Percentiles rank a stretch among this genome's conserved stretches.
Conservation (phyloP, 2,797 vertebrate genomes). For the Eremophila alpestris region DNA sequence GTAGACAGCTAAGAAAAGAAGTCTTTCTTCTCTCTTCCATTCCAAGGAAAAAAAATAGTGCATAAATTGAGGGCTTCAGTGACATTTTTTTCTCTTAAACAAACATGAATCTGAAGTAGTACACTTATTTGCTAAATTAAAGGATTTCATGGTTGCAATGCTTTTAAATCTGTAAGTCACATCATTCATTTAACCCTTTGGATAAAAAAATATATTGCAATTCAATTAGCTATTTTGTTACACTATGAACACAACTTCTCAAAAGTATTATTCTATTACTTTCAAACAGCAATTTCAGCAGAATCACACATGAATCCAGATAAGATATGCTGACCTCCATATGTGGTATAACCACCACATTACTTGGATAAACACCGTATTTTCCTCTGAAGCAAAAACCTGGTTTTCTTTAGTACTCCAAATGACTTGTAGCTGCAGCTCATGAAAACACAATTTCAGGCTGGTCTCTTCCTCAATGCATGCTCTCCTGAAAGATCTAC, state of each 20-base stretch:
- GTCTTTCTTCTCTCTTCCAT: constrained; percentile 42
- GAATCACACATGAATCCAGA: constrained; percentile 44
- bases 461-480: background rate
- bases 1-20: constrained; percentile 70
- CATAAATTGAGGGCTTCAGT: constrained; percentile 66
- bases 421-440: constrained; percentile 72
- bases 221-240: constrained; percentile 61
- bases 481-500: constrained; percentile 26
- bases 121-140: constrained; percentile 73
- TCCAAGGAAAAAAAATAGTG: constrained; percentile 70
- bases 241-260: constrained; percentile 52
- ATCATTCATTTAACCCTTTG: constrained; percentile 75
- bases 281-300: constrained; percentile 53
- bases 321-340: constrained; percentile 43
- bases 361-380: background rate
- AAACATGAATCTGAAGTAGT: constrained; percentile 63
- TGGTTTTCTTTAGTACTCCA: constrained; percentile 37
- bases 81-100: constrained; percentile 61
- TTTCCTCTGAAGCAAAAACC: constrained; percentile 13
- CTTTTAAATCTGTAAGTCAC: constrained; percentile 67
- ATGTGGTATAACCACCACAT: background rate
- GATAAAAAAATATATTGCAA: constrained; percentile 75
- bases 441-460: background rate
- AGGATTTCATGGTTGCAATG: constrained; percentile 67
- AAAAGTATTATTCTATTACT: constrained; percentile 34